phyloP scores from a whole-genome alignment of 1,140 invertebrate species.

The Sitobion miscanthi region DNA sequence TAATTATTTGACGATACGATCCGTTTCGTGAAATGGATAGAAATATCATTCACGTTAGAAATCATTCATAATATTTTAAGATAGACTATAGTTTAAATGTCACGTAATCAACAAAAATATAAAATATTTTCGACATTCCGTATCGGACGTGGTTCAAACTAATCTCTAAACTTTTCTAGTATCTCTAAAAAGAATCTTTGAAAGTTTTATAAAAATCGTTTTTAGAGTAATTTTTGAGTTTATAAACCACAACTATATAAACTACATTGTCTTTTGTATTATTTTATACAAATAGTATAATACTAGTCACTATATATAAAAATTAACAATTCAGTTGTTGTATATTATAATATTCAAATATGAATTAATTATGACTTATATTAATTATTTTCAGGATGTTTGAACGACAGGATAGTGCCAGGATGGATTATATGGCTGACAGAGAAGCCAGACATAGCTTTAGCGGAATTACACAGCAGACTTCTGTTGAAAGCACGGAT shows the following conservation, averaged over 20 bases:
- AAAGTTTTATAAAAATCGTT: too few species aligned
- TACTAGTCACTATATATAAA: background rate
- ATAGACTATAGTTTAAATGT: too few species aligned
- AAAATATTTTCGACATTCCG: too few species aligned
- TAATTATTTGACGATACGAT: too few species aligned
- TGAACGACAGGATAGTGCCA: slow-evolving; percentile 86
- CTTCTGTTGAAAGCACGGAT: slow-evolving; percentile 91
- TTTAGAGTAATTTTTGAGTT: background rate
- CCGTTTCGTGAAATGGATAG: too few species aligned
- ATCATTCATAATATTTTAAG: too few species aligned
- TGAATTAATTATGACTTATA: background rate
- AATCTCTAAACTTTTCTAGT: too few species aligned
- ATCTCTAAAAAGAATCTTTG: too few species aligned
- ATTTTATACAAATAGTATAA: background rate
- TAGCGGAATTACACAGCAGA: slow-evolving; percentile 73
- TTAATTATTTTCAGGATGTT: slow-evolving; percentile 72
- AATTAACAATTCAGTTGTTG: background rate
- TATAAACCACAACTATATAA: background rate
- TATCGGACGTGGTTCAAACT: too few species aligned
- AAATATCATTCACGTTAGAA: too few species aligned
- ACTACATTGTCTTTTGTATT: background rate
- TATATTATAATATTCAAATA: too few species aligned
- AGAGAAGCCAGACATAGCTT: slow-evolving; percentile 85
- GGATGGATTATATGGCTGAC: slow-evolving; percentile 89
- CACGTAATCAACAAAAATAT: too few species aligned